Conservation (phyloP, 37 sponge, comb jelly and placozoan genomes). For the Hormiphora californensis region DNA sequence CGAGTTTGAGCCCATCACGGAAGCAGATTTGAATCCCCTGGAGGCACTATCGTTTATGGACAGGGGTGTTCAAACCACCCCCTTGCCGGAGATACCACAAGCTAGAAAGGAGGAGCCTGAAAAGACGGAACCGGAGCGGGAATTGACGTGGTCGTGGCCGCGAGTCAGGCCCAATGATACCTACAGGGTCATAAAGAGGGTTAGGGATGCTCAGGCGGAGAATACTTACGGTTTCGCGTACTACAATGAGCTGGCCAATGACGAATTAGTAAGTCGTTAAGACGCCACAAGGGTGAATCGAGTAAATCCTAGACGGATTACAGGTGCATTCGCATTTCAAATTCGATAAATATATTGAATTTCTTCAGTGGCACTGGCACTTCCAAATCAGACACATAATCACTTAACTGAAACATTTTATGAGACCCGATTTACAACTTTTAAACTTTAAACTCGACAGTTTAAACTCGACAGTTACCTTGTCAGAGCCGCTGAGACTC, state of each 20-base stretch:
- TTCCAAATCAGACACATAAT: too few relatives aligned
- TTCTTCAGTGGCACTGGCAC: too few relatives aligned
- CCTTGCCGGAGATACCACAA: not conserved
- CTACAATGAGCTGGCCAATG: conserved; percentile 17
- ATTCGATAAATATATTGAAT: too few relatives aligned
- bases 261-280: not conserved
- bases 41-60: not conserved
- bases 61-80: conserved; percentile 13
- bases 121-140: not conserved
- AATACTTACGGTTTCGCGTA: conserved; percentile 35
- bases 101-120: not conserved
- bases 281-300: not conserved
- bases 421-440: too few relatives aligned
- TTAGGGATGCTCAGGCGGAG: conserved; percentile 4
- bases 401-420: too few relatives aligned
- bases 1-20: conserved; percentile 30
- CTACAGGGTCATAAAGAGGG: conserved; percentile 25
- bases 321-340: too few relatives aligned
- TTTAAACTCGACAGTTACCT: too few relatives aligned
- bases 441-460: too few relatives aligned
- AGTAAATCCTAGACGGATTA: too few relatives aligned
- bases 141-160: conserved; percentile 13
- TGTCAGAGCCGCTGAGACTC: too few relatives aligned
- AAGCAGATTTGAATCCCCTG: not conserved
- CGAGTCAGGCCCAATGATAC: conserved; percentile 5